Conservation (phyloP, 2,113 vertebrate species). For the Oplegnathus fasciatus region DNA sequence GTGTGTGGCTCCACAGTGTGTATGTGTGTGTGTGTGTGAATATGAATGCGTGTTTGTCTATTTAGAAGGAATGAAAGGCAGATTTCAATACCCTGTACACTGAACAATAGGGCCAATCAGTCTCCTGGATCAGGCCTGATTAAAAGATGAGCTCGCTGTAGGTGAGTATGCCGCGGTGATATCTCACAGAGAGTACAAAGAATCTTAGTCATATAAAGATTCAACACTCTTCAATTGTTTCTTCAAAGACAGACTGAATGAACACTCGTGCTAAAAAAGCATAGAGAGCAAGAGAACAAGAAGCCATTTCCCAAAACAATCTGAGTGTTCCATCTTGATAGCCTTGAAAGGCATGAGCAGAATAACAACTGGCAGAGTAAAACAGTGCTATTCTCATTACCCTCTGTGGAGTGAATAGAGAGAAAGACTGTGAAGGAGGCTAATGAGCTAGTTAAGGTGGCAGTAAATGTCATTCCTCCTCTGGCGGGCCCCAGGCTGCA, state of each 20-base stretch:
- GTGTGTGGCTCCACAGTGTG: background rate
- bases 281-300: constrained; percentile 40
- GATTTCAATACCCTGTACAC: constrained; percentile 50
- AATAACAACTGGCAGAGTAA: constrained; percentile 61
- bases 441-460: constrained; percentile 83
- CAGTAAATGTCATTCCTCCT: constrained; percentile 82
- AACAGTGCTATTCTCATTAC: constrained; percentile 58
- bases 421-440: constrained; percentile 68
- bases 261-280: constrained; percentile 40
- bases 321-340: constrained; percentile 46
- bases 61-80: constrained; percentile 38
- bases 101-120: constrained; percentile 80
- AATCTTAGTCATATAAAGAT: constrained; percentile 26
- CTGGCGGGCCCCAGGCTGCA: constrained; percentile 71
- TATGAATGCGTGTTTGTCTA: constrained; percentile 37
- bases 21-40: constrained; percentile 13
- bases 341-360: constrained; percentile 44
- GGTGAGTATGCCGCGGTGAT: constrained; percentile 40
- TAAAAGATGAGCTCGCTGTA: constrained; percentile 64
- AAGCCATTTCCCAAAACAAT: constrained; percentile 64
- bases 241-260: constrained; percentile 45
- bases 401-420: constrained; percentile 52
- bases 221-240: constrained; percentile 35
- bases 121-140: constrained; percentile 67
- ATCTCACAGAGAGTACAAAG: constrained; percentile 50